A percentile compares a stretch with the other conserved stretches of the same genome.
Evolutionary conservation across 1,140 invertebrate genomes (phyloP).

Genomic region (Drosophila miranda): DNA sequence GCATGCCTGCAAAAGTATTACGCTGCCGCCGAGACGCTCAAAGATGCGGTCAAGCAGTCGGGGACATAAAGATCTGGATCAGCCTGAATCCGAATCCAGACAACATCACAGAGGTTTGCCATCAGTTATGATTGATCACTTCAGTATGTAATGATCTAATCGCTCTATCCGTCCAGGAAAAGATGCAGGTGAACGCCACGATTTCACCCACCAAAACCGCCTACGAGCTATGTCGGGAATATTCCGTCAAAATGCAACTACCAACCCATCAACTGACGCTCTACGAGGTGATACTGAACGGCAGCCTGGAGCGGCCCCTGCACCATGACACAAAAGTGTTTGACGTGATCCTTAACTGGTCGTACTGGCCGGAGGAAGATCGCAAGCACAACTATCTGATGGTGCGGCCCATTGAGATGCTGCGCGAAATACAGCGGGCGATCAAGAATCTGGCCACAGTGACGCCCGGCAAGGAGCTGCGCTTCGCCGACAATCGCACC

Average conservation of each 20-base stretch:
- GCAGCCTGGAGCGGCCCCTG: conserved; percentile 88
- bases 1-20: conserved; percentile 88
- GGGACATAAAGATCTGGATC: conserved; percentile 92
- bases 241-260: conserved; percentile 85
- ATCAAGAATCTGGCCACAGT: conserved; percentile 84
- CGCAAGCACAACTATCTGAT: conserved; percentile 91
- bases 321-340: conserved; percentile 89
- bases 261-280: conserved; percentile 87
- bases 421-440: conserved; percentile 82
- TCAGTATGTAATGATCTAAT: too few relatives aligned
- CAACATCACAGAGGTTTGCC: conserved; percentile 69
- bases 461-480: conserved; percentile 87
- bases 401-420: conserved; percentile 84
- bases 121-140: too few relatives aligned
- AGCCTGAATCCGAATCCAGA: conserved; percentile 74
- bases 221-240: conserved; percentile 88
- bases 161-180: conserved; percentile 57
- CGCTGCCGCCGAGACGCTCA: conserved; percentile 82
- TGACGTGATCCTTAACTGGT: conserved; percentile 89
- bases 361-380: conserved; percentile 92
- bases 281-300: conserved; percentile 90
- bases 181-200: conserved; percentile 77
- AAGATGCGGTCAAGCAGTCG: conserved; percentile 86
- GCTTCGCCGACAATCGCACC: conserved; percentile 89
- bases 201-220: conserved; percentile 90